Base-by-base conservation (phyloP, 2,888 invertebrate species). In the Drosophila emarginata region DNA sequence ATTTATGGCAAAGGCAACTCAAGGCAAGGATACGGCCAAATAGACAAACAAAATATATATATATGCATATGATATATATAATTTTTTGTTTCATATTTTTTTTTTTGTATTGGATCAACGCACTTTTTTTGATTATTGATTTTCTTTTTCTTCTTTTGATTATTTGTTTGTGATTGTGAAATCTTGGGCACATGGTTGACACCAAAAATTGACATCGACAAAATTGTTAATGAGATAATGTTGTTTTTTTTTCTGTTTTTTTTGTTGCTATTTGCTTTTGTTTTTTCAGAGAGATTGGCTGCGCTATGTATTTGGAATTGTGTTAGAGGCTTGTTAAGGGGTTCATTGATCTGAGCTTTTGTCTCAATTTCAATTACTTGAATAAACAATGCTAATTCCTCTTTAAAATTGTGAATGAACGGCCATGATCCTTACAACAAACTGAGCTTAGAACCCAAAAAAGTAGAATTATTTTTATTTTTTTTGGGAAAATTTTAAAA, bases 221-320 rank as follows among this genome's bases (percentile, higher is more conserved):
- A 74, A 74, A 66, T 70, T 64, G 66, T 76, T 84, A 85, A 87
- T 78, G 87, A 76, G 66, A 79, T 82, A 69, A 61, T 77, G 75
- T 61, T 84, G 80, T 83, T 86, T 61, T 57, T 54, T 51, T 28
- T 51, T 59, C 2, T 40, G 6, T 28, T 51, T 2, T 51, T 2
- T 26, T 59, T 18, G 45, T 45, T 45, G 45, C 45, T 45, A 45
- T 45, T 45, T 45, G 45, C 45, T 45, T 63, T 64, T 56, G 39
- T 26, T 37, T 39, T 45, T 12, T 63, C 37, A 15, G 57, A 28
- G 64, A 40, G 61, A 54, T 57, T 54, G 62, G 54, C 37, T 64
- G 64, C 37, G 45, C 18, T 14, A 12, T 45, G 18, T 60, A 64
- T 68, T 66, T 54, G 63, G 50, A 72, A 64, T 61, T 54, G 68